Base-by-base conservation (phyloP, 2,113 vertebrate genomes). In the Apodemus speciosus region DNA sequence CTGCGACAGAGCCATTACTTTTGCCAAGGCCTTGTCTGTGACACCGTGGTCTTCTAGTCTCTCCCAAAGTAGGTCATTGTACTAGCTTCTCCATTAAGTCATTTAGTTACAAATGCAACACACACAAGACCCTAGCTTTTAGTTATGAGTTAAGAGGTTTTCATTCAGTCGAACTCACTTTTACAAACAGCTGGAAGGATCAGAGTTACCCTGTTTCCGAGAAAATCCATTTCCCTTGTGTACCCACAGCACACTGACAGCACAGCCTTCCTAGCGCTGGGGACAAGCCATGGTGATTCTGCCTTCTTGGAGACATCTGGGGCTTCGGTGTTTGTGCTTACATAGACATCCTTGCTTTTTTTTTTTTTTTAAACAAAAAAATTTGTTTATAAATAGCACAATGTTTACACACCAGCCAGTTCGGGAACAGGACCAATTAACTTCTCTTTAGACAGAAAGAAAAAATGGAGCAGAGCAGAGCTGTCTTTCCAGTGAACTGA, bases 361-460 rank as follows among this genome's bases (percentile, higher is more conserved):
- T 94, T 85, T 80, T 89, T 51, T 64, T 91, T 46, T 95, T 85
- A 72, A 35, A 89, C 43, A 75, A 85, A 71, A 88, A 11, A 88
- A 76, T 18, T 90, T 95, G 93, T 95, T 96, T 94, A 81, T 94
- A 95, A 94, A 62, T 88, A 95, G 20, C 58, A 88, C 87, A 88
- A 77, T 76, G 40, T 93, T 97, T 91, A 92, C 89, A 91, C 43
- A 51, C 20, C 21, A 64, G 66, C 86, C 69, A 91, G 72, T 95
- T 93, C 91, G 49, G 58, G 46, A 85, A 10, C 68, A 8, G 71
- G 46, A 64, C 88, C 71, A 93, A 94, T 97, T 96, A 95, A 73
- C 93, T 94, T 94, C 43, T 96, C 88, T 93, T 96, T 92, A 94
- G 95, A 86, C 27, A 88, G 71, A 32, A 60, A 84, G 80, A 66